These are phyloP conservation scores for Apostichopus leukothele DNA, from an alignment of 53 echinoderm and acorn worm species.

Conservation along the genomic window DNA sequence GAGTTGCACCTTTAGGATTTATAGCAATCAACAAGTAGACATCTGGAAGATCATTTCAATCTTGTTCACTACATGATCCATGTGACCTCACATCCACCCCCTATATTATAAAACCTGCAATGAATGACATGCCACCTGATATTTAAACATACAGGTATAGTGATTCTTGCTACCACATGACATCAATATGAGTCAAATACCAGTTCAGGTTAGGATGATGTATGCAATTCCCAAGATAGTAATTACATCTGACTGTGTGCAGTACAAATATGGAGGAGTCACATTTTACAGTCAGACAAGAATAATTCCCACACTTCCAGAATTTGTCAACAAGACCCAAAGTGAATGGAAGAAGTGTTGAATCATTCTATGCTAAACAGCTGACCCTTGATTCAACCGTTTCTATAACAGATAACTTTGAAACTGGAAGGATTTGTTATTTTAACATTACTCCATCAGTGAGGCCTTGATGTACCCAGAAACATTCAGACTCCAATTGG, in stretches of 20 bases:
- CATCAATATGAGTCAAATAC: too few species aligned
- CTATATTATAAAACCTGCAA: too few species aligned
- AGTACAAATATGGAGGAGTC: neutral
- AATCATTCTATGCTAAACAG: too few species aligned
- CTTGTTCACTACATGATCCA: neutral
- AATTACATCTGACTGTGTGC: neutral
- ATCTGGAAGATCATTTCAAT: neutral
- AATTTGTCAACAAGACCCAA: neutral
- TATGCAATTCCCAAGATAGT: neutral
- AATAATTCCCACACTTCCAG: neutral
- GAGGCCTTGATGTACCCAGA: too few species aligned
- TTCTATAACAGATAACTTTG: too few species aligned
- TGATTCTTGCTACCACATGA: too few species aligned
- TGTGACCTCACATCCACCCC: neutral
- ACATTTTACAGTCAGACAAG: neutral
- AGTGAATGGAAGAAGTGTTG: neutral
- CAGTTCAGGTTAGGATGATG: neutral
- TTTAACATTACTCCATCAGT: too few species aligned
- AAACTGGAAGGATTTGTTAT: too few species aligned
- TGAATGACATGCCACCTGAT: too few species aligned
- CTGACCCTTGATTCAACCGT: too few species aligned
- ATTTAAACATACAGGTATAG: too few species aligned
- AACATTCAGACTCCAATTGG: too few species aligned
- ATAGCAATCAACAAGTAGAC: neutral
- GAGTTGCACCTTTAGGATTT: neutral